Evolutionary conservation across 2,888 invertebrate species (phyloP).

Genomic region (Euzetes globulus): DNA sequence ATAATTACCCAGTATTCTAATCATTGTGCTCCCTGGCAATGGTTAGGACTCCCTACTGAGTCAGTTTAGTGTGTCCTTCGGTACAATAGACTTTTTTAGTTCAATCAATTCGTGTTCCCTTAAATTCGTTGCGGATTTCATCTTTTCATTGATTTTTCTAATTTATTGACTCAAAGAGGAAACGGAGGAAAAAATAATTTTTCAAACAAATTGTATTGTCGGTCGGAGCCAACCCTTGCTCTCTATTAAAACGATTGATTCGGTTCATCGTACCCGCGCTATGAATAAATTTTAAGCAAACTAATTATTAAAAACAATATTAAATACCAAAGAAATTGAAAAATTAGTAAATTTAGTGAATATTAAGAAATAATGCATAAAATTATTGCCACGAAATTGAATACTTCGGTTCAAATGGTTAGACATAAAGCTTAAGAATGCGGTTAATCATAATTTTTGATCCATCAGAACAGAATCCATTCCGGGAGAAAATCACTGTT

Average conservation of each 20-base stretch:
- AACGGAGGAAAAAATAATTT: not conserved
- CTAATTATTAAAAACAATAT: not conserved
- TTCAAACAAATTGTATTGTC: not conserved
- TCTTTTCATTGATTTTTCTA: conserved; percentile 3
- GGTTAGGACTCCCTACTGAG: not conserved
- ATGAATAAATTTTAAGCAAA: not conserved
- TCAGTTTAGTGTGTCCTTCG: too few species aligned
- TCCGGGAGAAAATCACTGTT: not conserved
- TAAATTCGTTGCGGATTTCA: conserved; percentile 8
- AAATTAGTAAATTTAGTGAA: not conserved
- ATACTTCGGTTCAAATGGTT: not conserved
- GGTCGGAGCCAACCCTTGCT: conserved; percentile 2
- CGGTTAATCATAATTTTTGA: not conserved
- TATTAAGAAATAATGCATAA: not conserved
- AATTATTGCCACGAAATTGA: too few species aligned
- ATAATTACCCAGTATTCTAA: too few species aligned
- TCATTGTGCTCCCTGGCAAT: too few species aligned
- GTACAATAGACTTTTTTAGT: not conserved
- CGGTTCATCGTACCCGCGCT: not conserved
- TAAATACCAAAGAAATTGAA: not conserved
- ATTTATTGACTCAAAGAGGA: not conserved
- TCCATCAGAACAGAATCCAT: not conserved
- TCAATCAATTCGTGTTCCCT: not conserved
- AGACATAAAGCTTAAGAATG: not conserved
- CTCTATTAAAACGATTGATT: not conserved